phyloP scores from a whole-genome alignment of 2,888 invertebrate species.

The Cantharis rustica region DNA sequence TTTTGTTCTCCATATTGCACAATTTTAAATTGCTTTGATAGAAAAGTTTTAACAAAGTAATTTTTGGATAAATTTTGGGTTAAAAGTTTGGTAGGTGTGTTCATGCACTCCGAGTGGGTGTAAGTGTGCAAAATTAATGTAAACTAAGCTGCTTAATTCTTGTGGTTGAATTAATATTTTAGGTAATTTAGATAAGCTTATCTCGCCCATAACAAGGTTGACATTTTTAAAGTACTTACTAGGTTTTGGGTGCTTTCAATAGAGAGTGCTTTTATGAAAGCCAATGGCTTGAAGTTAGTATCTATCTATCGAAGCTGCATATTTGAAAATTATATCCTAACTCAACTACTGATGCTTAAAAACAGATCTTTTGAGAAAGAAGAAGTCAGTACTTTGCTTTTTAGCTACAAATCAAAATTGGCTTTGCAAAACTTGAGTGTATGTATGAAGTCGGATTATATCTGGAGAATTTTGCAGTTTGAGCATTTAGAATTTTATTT shows the following conservation, averaged over 20 bases:
- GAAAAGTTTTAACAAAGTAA: not conserved
- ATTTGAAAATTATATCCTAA: not conserved
- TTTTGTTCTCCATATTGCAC: not conserved
- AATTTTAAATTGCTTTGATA: not conserved
- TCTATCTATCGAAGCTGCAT: not conserved
- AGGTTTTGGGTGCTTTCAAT: not conserved
- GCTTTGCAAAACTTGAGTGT: too few species aligned
- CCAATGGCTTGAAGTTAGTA: not conserved
- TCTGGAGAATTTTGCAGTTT: too few species aligned
- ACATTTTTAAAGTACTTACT: not conserved
- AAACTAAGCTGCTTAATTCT: not conserved
- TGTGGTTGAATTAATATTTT: not conserved
- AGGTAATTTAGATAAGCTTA: not conserved
- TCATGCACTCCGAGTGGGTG: not conserved
- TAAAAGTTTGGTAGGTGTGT: not conserved
- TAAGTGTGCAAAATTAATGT: not conserved
- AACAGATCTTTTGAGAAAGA: too few species aligned
- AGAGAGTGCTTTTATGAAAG: not conserved
- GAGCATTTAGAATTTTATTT: too few species aligned
- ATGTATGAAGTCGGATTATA: too few species aligned
- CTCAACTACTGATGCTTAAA: not conserved
- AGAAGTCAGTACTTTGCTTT: too few species aligned
- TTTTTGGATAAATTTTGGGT: not conserved
- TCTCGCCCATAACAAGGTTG: not conserved
- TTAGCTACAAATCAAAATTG: too few species aligned